Evolutionary conservation across 2,888 invertebrate genomes (phyloP).

Genomic region (Agrilus mali): DNA sequence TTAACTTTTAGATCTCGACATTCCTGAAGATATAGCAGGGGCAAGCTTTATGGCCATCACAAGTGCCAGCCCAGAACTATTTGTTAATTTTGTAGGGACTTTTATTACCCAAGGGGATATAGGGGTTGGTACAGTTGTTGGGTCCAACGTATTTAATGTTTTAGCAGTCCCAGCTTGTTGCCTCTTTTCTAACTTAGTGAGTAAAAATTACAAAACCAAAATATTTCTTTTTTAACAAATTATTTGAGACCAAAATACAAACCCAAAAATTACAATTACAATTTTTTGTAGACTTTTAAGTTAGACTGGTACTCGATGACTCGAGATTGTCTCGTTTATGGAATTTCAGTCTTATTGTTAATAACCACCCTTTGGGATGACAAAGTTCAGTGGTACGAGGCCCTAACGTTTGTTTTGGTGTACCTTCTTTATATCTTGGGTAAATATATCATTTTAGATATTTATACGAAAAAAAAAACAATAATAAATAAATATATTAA

Average conservation of each 20-base stretch:
- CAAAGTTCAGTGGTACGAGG: slow-evolving; percentile 61
- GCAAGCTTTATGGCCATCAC: slow-evolving; percentile 82
- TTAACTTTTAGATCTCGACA: slow-evolving; percentile 37
- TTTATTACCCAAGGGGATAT: slow-evolving; percentile 59
- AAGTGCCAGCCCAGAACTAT: slow-evolving; percentile 69
- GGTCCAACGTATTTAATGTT: slow-evolving; percentile 61
- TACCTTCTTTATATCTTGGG: slow-evolving; percentile 54
- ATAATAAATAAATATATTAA: not conserved
- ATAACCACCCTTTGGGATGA: slow-evolving; percentile 54
- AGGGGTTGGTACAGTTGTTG: slow-evolving; percentile 59
- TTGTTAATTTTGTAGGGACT: slow-evolving; percentile 66
- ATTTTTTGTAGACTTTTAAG: slow-evolving; percentile 40
- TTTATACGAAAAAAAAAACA: not conserved
- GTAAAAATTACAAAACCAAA: not conserved
- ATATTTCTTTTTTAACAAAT: not conserved
- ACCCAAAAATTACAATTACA: no score
- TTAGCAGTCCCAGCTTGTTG: slow-evolving; percentile 60
- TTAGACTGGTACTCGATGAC: slow-evolving; percentile 62
- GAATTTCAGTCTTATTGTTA: slow-evolving; percentile 50
- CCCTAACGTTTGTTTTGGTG: slow-evolving; percentile 51
- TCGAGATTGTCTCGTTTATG: slow-evolving; percentile 56
- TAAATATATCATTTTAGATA: slow-evolving; percentile 20
- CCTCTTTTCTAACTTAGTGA: slow-evolving; percentile 2
- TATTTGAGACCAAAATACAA: not conserved
- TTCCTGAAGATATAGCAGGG: slow-evolving; percentile 63